Conservation (phyloP, 2,888 invertebrate species). For the Trissonchulus sp. region DNA sequence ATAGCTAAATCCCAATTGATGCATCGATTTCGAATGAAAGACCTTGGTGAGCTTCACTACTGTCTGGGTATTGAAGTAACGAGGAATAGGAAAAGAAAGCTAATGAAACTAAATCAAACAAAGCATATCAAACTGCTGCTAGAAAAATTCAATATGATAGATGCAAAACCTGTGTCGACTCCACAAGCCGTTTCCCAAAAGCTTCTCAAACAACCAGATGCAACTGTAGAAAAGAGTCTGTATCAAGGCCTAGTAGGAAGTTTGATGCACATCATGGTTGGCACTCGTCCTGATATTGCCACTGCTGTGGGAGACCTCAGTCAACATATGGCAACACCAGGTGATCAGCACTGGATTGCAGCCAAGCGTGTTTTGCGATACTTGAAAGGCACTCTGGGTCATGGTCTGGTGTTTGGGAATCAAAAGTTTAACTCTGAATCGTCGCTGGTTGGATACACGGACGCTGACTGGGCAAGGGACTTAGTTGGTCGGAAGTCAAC, state of each 20-base stretch:
- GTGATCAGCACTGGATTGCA: conserved; percentile 30
- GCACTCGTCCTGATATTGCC: conserved; percentile 32
- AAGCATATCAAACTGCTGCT: conserved; percentile 28
- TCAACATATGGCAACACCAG: too few relatives aligned
- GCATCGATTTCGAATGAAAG: conserved; percentile 15
- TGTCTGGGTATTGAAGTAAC: too few relatives aligned
- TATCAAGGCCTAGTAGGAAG: conserved; percentile 27
- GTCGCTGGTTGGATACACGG: conserved; percentile 25
- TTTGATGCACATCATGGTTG: conserved; percentile 21
- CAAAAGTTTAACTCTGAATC: too few relatives aligned
- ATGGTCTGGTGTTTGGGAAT: not conserved
- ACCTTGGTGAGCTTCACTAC: too few relatives aligned
- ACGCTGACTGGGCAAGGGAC: not conserved
- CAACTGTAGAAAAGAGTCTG: not conserved
- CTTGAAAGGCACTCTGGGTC: too few relatives aligned
- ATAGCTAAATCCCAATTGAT: too few relatives aligned
- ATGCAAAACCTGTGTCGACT: conserved; percentile 31
- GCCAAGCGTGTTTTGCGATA: too few relatives aligned
- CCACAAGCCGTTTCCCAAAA: conserved; percentile 14
- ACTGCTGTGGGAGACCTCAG: too few relatives aligned
- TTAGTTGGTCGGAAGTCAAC: conserved; percentile 27
- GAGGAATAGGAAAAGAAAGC: too few relatives aligned
- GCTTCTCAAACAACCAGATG: not conserved
- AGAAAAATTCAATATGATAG: conserved; percentile 20
- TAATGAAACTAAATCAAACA: too few relatives aligned